Percentiles rank a stretch among this genome's conserved stretches.
phyloP scores from a whole-genome alignment of 2,888 invertebrate genomes.

The Bruchidius siliquastri region DNA sequence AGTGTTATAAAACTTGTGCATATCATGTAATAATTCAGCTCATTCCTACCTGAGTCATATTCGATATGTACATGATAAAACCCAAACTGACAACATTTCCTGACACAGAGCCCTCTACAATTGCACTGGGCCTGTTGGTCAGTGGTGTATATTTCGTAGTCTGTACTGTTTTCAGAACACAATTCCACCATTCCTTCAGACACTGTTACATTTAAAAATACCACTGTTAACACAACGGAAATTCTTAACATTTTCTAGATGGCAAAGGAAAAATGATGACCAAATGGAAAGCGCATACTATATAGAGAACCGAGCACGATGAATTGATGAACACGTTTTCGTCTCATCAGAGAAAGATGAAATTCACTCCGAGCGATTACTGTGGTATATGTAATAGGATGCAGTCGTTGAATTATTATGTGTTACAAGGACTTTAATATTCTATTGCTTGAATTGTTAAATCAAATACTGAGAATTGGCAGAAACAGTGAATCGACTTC shows the following conservation, averaged over 20 bases:
- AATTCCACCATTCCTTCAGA: background rate
- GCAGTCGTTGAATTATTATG: background rate
- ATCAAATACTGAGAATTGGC: no score
- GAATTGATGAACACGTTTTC: background rate
- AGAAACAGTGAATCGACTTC: no score
- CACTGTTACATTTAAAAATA: constrained; percentile 1
- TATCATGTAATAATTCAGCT: background rate
- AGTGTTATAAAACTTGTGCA: background rate
- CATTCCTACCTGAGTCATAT: constrained; percentile 7
- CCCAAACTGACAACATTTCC: constrained; percentile 27
- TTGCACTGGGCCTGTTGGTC: constrained; percentile 14
- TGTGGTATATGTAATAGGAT: background rate
- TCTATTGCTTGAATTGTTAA: no score
- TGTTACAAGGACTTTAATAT: background rate
- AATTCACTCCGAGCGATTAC: background rate
- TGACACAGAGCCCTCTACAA: constrained; percentile 19
- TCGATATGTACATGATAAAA: constrained; percentile 13
- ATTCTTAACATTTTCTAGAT: background rate
- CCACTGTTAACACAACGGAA: background rate
- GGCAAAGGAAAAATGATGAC: background rate
- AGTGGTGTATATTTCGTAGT: constrained; percentile 14
- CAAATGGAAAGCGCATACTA: constrained; percentile 1
- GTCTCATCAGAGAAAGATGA: background rate
- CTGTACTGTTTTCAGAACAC: background rate
- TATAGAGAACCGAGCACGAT: background rate